Evolutionary conservation across 2,113 vertebrate genomes (phyloP), one percentile per base, ranked within the genome.

Genomic region (Megaptera novaeangliae): DNA sequence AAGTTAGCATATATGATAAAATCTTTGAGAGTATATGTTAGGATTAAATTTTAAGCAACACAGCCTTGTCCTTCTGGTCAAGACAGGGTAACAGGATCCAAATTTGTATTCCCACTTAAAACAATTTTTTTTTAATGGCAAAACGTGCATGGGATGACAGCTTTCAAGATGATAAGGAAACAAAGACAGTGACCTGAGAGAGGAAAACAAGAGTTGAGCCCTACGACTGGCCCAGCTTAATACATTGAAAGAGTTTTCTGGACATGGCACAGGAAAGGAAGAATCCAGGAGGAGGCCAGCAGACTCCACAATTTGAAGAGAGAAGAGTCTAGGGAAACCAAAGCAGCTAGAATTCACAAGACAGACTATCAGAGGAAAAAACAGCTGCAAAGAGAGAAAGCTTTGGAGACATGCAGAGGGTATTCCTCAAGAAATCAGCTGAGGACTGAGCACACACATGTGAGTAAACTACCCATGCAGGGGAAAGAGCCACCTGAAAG

Each of bases 361-460:
- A 12, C 21, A n/a, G 27, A 31, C 80, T 11, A 18, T 15, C 6
- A 34, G 20, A 52, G 59, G 3, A 41, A 36, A 29, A 39, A 27
- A 59, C 1, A 46, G 44, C 23, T 17, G 68, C 72, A 23, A 39
- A 52, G 5, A 44, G 29, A 49, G 55, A 27, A 80, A 36, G 39
- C 5, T 41, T 5, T 41, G 52, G 41, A 59, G 88, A n/a, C 8
- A 5, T 34, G 15, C 81, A 20, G 39, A 61, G 1, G 36, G 34
- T 21, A 12, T 83, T 44, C 6, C 4, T 55, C 66, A 59, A 29
- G 55, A 64, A 14, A 2, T 49, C 44, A n/a, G 10, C 29, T 71
- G n/a, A 31, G 9, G 11, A 5, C 31, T 55, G 29, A n/a, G n/a
- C 12, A 64, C 14, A 41, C 2, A 0, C 4, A 0, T 27, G 8